Evolutionary conservation across 2,888 invertebrate genomes (phyloP).

Genomic region (Leucophora obtusa): DNA sequence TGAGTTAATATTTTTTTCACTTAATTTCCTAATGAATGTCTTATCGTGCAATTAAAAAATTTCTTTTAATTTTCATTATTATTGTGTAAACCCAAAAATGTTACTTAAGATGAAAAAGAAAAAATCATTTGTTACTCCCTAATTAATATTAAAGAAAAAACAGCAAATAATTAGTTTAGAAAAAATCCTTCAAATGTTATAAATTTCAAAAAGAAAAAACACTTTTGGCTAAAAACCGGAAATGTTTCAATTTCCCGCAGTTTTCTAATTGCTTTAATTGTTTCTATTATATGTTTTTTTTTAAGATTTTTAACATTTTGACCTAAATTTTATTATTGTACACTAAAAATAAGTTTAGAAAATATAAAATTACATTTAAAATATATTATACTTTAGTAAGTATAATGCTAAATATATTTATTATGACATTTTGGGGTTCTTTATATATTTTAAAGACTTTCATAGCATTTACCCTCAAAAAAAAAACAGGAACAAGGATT

Average conservation of each 20-base stretch:
- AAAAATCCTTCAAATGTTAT: slow-evolving; percentile 6
- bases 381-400: neutral
- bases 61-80: neutral
- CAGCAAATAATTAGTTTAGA: neutral
- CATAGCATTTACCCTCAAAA: neutral
- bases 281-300: slow-evolving; percentile 12
- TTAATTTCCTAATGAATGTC: slow-evolving; percentile 4
- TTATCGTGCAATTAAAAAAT: slow-evolving; percentile 3
- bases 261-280: slow-evolving; percentile 24
- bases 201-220: neutral
- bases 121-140: neutral
- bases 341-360: neutral
- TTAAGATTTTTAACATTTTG: slow-evolving; percentile 1
- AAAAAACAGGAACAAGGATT: neutral
- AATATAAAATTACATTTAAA: neutral
- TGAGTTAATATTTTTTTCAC: neutral
- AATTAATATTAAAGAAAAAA: slow-evolving; percentile 7
- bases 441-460: neutral
- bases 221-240: slow-evolving; percentile 67
- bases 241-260: slow-evolving; percentile 73
- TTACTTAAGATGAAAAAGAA: neutral
- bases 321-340: neutral
- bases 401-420: neutral
- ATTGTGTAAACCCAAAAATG: neutral
- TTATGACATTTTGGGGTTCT: neutral